Conservation (phyloP, 2,888 invertebrate genomes). For the Chalcosyrphus nemorum region DNA sequence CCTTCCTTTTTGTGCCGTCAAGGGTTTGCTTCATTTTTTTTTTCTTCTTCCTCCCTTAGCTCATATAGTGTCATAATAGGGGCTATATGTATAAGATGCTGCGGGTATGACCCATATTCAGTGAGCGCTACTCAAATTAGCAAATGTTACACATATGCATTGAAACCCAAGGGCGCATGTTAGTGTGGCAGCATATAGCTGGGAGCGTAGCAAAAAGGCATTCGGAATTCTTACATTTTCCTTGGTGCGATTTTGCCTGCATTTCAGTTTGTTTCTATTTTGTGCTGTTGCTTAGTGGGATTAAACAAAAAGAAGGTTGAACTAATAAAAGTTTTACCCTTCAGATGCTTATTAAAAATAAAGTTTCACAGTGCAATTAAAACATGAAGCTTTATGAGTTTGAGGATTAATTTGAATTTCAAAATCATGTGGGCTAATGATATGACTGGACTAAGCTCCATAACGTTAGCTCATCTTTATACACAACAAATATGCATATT, state of each 20-base stretch:
- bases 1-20: constrained; percentile 54
- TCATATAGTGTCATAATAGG: constrained; percentile 49
- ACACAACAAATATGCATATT: too few relatives aligned
- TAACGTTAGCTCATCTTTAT: neutral
- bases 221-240: constrained; percentile 56
- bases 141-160: constrained; percentile 68
- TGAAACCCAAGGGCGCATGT: constrained; percentile 55
- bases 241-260: constrained; percentile 47
- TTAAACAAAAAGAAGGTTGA: constrained; percentile 42
- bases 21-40: constrained; percentile 46
- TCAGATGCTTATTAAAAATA: constrained; percentile 64
- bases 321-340: constrained; percentile 54
- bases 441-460: neutral
- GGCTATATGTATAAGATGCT: constrained; percentile 41
- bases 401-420: constrained; percentile 43
- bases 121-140: constrained; percentile 64
- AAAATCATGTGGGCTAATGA: neutral
- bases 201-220: constrained; percentile 40
- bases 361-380: constrained; percentile 62
- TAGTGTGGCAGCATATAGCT: constrained; percentile 38
- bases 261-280: constrained; percentile 21
- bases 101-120: constrained; percentile 67
- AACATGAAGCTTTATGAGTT: constrained; percentile 59
- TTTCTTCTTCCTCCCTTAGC: neutral
- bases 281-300: neutral